Conservation (phyloP, 2,888 invertebrate species). For the Aspidapion aeneum region DNA sequence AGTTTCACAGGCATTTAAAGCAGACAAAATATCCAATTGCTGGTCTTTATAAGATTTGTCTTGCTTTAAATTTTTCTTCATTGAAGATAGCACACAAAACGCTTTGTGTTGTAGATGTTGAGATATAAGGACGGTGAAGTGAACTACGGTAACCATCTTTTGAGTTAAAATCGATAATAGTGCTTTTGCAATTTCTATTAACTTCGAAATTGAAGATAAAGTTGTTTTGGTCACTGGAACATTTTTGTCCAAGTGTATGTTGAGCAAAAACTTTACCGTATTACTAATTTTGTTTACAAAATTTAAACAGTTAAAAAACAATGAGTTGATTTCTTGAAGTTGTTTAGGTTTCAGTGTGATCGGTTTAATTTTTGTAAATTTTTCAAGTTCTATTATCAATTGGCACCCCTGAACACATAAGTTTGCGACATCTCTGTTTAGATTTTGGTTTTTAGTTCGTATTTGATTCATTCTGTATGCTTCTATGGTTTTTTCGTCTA, state of each 20-base stretch:
- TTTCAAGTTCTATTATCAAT: constrained; percentile 63
- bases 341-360: constrained; percentile 54
- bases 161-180: constrained; percentile 68
- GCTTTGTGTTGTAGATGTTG: constrained; percentile 79
- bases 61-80: constrained; percentile 57
- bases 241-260: constrained; percentile 64
- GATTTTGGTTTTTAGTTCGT: constrained; percentile 53
- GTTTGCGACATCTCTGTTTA: constrained; percentile 54
- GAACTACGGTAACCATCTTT: constrained; percentile 66
- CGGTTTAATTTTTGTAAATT: constrained; percentile 48
- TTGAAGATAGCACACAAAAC: constrained; percentile 55
- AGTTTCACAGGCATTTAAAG: constrained; percentile 70
- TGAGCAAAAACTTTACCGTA: constrained; percentile 59
- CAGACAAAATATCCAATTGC: constrained; percentile 67
- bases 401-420: constrained; percentile 49
- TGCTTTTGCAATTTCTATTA: constrained; percentile 77
- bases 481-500: constrained; percentile 49
- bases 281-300: constrained; percentile 50
- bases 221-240: constrained; percentile 75
- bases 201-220: constrained; percentile 71
- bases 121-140: constrained; percentile 69
- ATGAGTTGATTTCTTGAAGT: constrained; percentile 50
- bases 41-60: constrained; percentile 64
- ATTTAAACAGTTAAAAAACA: constrained; percentile 54
- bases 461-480: constrained; percentile 55